Conservation (phyloP, 2,888 invertebrate genomes). For the Charanyca ferruginea region DNA sequence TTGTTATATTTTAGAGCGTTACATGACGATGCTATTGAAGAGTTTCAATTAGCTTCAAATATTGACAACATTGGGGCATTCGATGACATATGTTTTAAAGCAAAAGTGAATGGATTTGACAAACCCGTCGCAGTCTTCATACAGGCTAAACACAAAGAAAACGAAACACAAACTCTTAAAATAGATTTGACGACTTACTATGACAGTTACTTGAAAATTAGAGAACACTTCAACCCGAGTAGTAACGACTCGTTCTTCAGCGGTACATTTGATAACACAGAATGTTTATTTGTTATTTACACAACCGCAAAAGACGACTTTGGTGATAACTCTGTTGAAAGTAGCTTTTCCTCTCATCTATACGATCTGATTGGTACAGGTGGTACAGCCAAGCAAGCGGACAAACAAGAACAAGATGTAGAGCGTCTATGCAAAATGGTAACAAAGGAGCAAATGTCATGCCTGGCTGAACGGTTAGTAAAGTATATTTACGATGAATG, state of each 20-base stretch:
- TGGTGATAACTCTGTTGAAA: not conserved
- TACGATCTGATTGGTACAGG: slow-evolving; percentile 45
- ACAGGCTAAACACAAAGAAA: slow-evolving; percentile 56
- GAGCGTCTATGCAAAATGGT: slow-evolving; percentile 21
- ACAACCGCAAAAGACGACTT: slow-evolving; percentile 41
- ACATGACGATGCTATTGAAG: slow-evolving; percentile 33
- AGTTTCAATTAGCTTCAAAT: slow-evolving; percentile 58
- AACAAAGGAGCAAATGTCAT: slow-evolving; percentile 29
- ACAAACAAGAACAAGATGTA: slow-evolving; percentile 10
- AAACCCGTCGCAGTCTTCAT: slow-evolving; percentile 38
- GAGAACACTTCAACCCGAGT: slow-evolving; percentile 12
- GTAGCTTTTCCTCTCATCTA: slow-evolving; percentile 3
- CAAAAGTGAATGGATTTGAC: slow-evolving; percentile 20
- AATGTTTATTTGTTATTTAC: slow-evolving; percentile 37
- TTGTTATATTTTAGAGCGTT: slow-evolving; percentile 47
- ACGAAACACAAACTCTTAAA: slow-evolving; percentile 15
- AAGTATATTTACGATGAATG: not conserved
- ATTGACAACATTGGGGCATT: slow-evolving; percentile 49
- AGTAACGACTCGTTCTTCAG: slow-evolving; percentile 22
- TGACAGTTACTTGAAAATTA: slow-evolving; percentile 43
- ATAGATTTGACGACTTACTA: slow-evolving; percentile 39
- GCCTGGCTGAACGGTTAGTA: slow-evolving; percentile 30
- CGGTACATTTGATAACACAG: slow-evolving; percentile 12
- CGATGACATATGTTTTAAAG: slow-evolving; percentile 58
- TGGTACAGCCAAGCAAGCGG: not conserved